These are phyloP conservation scores for Mobula birostris DNA, from an alignment of 2,113 vertebrate genomes.

Conservation along the genomic window DNA sequence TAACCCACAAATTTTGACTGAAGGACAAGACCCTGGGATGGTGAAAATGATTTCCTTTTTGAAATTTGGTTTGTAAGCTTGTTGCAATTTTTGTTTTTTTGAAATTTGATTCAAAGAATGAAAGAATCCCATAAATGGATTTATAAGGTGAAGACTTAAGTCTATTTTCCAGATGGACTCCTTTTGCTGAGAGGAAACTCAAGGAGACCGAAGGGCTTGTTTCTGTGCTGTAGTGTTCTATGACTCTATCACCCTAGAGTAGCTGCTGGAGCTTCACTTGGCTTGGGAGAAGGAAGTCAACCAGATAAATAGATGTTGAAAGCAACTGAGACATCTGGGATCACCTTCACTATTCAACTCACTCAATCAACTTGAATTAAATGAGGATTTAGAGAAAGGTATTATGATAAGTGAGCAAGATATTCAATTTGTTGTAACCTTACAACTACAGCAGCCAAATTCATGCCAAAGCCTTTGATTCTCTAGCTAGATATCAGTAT, in stretches of 20 bases:
- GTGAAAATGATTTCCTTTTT: not conserved
- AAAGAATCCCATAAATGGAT: not conserved
- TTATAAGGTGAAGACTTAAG: not conserved
- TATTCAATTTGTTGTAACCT: no score
- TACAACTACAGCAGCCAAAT: no score
- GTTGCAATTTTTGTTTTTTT: not conserved
- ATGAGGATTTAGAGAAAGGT: not conserved
- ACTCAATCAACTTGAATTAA: not conserved
- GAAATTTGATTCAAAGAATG: not conserved
- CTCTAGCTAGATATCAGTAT: no score
- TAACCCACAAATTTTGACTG: not conserved
- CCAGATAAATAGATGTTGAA: not conserved
- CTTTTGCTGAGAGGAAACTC: not conserved
- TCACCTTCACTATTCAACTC: not conserved
- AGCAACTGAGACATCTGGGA: not conserved
- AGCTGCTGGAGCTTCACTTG: not conserved
- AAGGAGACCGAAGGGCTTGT: no score
- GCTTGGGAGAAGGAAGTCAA: not conserved
- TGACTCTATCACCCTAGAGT: no score
- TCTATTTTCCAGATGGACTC: not conserved
- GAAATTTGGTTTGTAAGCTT: not conserved
- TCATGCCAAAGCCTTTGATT: no score
- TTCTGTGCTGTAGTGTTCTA: no score
- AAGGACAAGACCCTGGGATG: not conserved
- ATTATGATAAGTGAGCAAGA: no score